phyloP scores from a whole-genome alignment of 2,113 vertebrate species.

The Phylloscopus trochiloides region DNA sequence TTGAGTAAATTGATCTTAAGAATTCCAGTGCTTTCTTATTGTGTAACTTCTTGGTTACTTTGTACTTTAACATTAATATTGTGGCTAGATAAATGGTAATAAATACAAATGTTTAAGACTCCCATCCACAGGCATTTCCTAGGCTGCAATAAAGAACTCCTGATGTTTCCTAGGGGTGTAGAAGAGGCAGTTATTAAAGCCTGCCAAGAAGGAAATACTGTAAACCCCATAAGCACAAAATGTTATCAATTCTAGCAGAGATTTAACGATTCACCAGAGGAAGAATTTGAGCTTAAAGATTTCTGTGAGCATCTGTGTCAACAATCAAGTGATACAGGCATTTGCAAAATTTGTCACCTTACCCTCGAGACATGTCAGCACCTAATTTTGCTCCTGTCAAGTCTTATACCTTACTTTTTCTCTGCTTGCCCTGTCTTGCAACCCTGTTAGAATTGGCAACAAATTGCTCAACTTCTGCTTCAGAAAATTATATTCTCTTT shows the following conservation, averaged over 20 bases:
- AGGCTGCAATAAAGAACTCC: neutral
- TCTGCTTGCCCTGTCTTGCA: neutral
- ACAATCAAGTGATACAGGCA: neutral
- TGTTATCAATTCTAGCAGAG: neutral
- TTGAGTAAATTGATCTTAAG: neutral
- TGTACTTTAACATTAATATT: neutral
- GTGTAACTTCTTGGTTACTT: neutral
- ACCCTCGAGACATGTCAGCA: neutral
- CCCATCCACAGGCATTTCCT: neutral
- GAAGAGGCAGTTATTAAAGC: constrained; percentile 10
- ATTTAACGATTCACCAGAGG: neutral
- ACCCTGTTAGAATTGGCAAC: neutral
- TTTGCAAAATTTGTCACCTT: constrained; percentile 1
- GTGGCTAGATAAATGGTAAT: neutral
- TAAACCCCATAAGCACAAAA: constrained; percentile 6
- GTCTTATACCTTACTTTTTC: neutral
- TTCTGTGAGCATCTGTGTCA: neutral
- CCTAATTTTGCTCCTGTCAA: neutral
- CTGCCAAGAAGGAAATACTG: neutral
- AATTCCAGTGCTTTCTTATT: neutral
- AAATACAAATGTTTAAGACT: neutral
- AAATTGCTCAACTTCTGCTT: neutral
- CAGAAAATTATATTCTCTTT: neutral
- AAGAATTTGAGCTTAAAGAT: neutral
- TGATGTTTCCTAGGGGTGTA: neutral